Evolutionary conservation across 2,888 invertebrate species (phyloP), one percentile per base, ranked within the genome.

Genomic region (Metopia argyrocephala): DNA sequence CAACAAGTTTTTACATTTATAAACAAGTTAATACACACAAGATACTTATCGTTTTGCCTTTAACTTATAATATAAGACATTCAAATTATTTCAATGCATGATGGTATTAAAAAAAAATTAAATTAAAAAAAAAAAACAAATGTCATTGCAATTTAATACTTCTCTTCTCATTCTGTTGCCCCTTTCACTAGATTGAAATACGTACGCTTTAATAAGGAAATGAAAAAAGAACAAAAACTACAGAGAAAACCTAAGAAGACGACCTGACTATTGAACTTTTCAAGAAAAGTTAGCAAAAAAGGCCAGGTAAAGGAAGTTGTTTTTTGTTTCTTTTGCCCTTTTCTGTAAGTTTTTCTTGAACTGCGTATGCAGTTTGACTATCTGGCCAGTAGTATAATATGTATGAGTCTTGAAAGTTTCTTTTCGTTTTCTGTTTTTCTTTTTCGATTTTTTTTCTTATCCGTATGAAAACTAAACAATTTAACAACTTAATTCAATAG

Each of bases 401-500:
- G 46, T 54, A 59, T 64, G 50, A 31, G 69, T 59, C 27, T 56
- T 57, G 21, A 38, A 23, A 5, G 50, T 38, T 45, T 70, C n/a
- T n/a, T 27, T 56, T 12, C 18, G 6, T 27, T 27, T 25, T 48
- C 3, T n/a, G n/a, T 38, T 38, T 38, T 12, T 38, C 12, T 4
- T 38, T 38, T 38, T 2, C 31, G 3, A 38, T 61, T 2, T 46
- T 31, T 61, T 64, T 76, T 66, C 46, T 66, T 78, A 69, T 71
- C 45, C 78, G 46, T 78, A 76, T 31, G 59, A 75, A 75, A 81
- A 83, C 82, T 83, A 83, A 83, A 83, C 84, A 84, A 84, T 84
- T 84, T 84, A 84, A 83, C 84, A 83, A 84, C 84, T 83, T 83
- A 83, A 84, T 83, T 84, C 83, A 84, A 84, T 84, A 81, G 83